Evolutionary conservation across 2,113 vertebrate species (phyloP), one percentile per base, ranked within the genome.

Genomic region (Nymphicus hollandicus): DNA sequence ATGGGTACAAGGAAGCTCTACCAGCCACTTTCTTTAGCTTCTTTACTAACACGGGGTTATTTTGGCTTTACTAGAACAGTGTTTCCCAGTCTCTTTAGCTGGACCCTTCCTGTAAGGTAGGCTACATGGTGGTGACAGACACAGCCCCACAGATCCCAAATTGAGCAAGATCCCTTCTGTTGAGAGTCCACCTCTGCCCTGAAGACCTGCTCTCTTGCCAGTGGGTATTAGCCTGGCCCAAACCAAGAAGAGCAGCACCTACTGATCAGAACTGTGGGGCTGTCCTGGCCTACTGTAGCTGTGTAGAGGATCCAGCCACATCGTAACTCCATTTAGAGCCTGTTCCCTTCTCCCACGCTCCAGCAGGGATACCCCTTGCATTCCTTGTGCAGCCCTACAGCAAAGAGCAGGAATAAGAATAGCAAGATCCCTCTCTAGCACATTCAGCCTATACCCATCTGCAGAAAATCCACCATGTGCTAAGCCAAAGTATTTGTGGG

Each of bases 161-260:
- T 2, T 0, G 1, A 64, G 61, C n/a, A 25, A 9, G 46, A n/a
- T 23, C 0, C 0, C 17, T 33, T 46, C 46, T 71, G 64, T 4
- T 31, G 68, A 80, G 41, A 28, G 37, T 20, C 13, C 56, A 8
- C 4, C 29, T n/a, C 9, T 60, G 81, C 68, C 52, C 74, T 52
- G 37, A 24, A 11, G 65, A 31, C 25, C 43, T 31, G n/a, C 33
- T 35, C 20, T 58, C 33, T n/a, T 58, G 56, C 52, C 28, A 19
- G 23, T 20, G 17, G 17, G 10, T 8, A 11, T 35, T 4, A 27
- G 37, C 13, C n/a, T 37, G 39, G 13, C n/a, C 44, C 53, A 55
- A 18, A 29, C 9, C 7, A 1, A 13, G 44, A 29, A 46, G 23
- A 85, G 43, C 43, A 83, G 22, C 43, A 43, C 10, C 63, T 58